Conservation (phyloP, 2,888 invertebrate genomes). For the Euclidia mi region DNA sequence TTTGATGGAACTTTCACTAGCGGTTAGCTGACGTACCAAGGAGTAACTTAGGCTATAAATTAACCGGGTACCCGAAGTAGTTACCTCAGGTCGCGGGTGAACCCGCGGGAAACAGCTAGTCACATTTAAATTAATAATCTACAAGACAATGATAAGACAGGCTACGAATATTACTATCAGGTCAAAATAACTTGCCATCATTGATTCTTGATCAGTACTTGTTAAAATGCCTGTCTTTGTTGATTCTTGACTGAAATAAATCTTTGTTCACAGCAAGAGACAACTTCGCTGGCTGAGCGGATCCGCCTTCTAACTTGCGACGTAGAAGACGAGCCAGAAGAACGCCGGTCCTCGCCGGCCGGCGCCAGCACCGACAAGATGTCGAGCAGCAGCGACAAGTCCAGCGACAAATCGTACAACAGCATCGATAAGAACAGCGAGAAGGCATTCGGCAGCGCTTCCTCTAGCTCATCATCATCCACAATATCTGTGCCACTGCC, state of each 20-base stretch:
- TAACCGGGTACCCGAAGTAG: no score
- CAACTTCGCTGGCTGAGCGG: conserved; percentile 95
- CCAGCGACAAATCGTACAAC: conserved; percentile 83
- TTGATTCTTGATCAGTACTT: no score
- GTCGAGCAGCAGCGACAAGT: conserved; percentile 87
- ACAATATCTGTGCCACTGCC: conserved; percentile 76
- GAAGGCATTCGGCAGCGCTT: conserved; percentile 89
- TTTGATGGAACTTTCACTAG: no score
- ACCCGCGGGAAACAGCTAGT: no score
- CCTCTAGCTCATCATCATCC: conserved; percentile 84
- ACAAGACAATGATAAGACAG: no score
- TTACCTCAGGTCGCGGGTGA: no score
- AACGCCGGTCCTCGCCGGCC: conserved; percentile 91
- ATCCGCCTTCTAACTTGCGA: conserved; percentile 96
- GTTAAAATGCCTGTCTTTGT: no score
- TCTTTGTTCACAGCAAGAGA: conserved; percentile 83
- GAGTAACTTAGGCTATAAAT: no score
- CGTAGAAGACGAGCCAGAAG: conserved; percentile 92
- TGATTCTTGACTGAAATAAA: neutral
- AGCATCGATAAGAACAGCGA: conserved; percentile 90
- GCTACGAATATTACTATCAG: no score
- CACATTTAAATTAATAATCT: no score
- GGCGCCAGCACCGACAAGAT: conserved; percentile 92
- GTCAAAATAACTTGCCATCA: no score
- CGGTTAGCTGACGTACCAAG: no score